Percentiles rank a stretch among this genome's conserved stretches.
These are phyloP conservation scores for Cremastinae sp. DNA, from an alignment of 2,888 invertebrate species.

Conservation along the genomic window DNA sequence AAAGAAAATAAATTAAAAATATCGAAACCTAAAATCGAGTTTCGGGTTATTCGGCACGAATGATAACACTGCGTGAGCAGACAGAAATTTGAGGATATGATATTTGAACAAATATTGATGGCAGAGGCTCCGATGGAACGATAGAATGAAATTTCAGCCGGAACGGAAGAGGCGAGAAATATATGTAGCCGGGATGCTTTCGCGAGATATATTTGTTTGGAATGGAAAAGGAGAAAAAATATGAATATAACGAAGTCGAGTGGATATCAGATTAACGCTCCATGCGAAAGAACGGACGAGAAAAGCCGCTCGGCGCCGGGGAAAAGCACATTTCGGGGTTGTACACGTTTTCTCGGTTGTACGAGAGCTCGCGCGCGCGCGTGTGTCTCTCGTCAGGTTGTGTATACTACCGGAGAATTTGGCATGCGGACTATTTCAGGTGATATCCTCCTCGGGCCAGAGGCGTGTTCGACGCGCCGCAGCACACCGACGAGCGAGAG, in stretches of 20 bases:
- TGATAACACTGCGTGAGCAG: too few species aligned
- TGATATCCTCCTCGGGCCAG: slow-evolving; percentile 36
- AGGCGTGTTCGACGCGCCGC: slow-evolving; percentile 8
- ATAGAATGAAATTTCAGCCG: slow-evolving; percentile 21
- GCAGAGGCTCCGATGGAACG: neutral
- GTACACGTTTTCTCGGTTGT: slow-evolving; percentile 26
- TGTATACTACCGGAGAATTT: slow-evolving; percentile 42
- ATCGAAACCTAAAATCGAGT: too few species aligned
- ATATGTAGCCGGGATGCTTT: neutral
- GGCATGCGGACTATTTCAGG: slow-evolving; percentile 53
- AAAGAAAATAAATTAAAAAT: neutral
- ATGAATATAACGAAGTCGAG: slow-evolving; percentile 8
- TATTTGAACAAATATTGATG: too few species aligned
- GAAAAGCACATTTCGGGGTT: slow-evolving; percentile 36
- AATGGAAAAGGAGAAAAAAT: neutral
- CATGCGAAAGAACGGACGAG: slow-evolving; percentile 18
- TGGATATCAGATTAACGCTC: slow-evolving; percentile 31
- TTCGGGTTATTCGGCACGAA: too few species aligned
- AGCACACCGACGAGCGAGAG: neutral
- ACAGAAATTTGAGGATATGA: too few species aligned
- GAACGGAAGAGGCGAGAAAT: neutral
- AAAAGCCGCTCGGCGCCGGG: neutral
- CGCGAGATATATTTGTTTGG: slow-evolving; percentile 13
- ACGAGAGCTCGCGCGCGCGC: neutral
- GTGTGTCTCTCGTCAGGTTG: slow-evolving; percentile 6